These are phyloP conservation scores for Lapara coniferarum DNA, from an alignment of 2,888 invertebrate species.

Conservation along the genomic window DNA sequence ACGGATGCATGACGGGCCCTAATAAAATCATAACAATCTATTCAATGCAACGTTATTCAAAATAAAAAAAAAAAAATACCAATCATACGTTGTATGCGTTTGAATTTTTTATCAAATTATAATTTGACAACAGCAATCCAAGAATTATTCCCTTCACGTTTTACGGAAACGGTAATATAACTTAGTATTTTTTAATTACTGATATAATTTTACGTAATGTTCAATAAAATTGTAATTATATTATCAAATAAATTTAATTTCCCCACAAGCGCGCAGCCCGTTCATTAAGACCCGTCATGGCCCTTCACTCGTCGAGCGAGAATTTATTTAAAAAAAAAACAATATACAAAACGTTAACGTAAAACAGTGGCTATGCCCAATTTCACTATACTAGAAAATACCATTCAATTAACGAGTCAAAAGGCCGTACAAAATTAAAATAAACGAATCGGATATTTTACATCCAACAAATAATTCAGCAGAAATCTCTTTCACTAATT, in stretches of 20 bases:
- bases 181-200: too few species aligned
- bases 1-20: conserved; percentile 27
- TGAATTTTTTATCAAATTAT: neutral
- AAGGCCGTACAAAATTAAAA: conserved; percentile 27
- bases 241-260: neutral
- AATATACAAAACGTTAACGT: conserved; percentile 43
- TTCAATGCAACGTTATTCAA: neutral
- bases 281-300: conserved; percentile 27
- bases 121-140: neutral
- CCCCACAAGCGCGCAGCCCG: neutral
- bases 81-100: neutral
- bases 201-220: too few species aligned
- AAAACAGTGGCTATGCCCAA: conserved; percentile 65
- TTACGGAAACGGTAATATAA: neutral
- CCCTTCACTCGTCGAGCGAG: conserved; percentile 31
- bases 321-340: conserved; percentile 48
- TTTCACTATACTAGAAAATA: conserved; percentile 58
- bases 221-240: neutral
- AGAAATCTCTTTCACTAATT: conserved; percentile 13
- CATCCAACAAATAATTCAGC: conserved; percentile 13
- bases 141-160: neutral
- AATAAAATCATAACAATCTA: neutral
- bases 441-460: conserved; percentile 20
- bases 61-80: neutral
- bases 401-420: conserved; percentile 23